These are phyloP conservation scores for Tragelaphus buxtoni DNA, from an alignment of 2,113 vertebrate species.

Conservation along the genomic window DNA sequence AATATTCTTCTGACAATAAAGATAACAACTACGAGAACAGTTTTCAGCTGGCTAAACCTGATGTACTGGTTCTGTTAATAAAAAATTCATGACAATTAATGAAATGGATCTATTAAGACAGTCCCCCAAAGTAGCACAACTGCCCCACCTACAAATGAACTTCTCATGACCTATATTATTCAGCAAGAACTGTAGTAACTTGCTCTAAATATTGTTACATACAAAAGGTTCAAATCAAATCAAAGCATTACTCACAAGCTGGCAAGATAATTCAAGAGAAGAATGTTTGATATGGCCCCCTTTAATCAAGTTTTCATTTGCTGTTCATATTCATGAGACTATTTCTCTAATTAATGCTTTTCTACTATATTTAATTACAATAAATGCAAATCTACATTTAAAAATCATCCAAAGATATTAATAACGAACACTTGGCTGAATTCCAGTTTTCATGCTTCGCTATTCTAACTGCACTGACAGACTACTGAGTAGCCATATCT, in stretches of 20 bases:
- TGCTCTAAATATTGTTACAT: slow-evolving; percentile 79
- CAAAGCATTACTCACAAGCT: slow-evolving; percentile 75
- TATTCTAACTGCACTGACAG: slow-evolving; percentile 28
- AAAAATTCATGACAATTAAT: slow-evolving; percentile 87
- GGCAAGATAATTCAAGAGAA: slow-evolving; percentile 75
- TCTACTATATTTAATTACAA: slow-evolving; percentile 17
- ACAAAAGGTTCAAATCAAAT: slow-evolving; percentile 75
- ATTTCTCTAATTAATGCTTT: slow-evolving; percentile 37
- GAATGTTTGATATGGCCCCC: slow-evolving; percentile 67
- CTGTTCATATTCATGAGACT: slow-evolving; percentile 56
- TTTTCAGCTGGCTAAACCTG: slow-evolving; percentile 84
- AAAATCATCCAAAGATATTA: slow-evolving; percentile 29
- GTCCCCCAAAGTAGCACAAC: slow-evolving; percentile 80
- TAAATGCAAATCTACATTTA: slow-evolving; percentile 44
- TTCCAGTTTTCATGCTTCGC: slow-evolving; percentile 59
- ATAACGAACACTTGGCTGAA: slow-evolving; percentile 42
- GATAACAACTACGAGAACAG: slow-evolving; percentile 84
- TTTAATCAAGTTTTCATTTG: slow-evolving; percentile 72
- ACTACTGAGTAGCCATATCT: slow-evolving; percentile 16
- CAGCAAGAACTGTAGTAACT: slow-evolving; percentile 85
- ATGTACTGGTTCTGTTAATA: slow-evolving; percentile 86
- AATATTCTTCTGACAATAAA: slow-evolving; percentile 85
- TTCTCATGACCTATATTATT: slow-evolving; percentile 83
- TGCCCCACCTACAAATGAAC: slow-evolving; percentile 85
- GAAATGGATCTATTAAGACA: slow-evolving; percentile 86